Conservation (phyloP, 2,888 invertebrate genomes). For the Phytoseiulus persimilis region DNA sequence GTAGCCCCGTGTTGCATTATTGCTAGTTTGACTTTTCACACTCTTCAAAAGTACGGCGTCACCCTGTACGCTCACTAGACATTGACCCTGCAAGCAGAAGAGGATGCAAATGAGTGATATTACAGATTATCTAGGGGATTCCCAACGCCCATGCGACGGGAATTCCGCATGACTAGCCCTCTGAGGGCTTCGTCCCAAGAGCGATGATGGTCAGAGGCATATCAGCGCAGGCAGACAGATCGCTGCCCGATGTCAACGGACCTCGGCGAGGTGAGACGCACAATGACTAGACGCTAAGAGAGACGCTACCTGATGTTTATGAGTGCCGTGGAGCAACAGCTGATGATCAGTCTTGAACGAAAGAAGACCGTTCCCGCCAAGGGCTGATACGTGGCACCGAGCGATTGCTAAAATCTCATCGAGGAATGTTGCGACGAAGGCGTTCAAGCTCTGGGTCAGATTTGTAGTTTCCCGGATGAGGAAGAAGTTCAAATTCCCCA, state of each 20-base stretch:
- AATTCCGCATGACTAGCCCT: no score
- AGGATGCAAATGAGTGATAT: background rate
- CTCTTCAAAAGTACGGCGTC: conserved; percentile 62
- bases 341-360: conserved; percentile 87
- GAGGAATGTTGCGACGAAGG: conserved; percentile 86
- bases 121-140: no score
- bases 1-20: background rate
- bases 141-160: no score
- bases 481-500: conserved; percentile 85
- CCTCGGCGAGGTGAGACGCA: background rate
- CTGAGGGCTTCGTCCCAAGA: no score
- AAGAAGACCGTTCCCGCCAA: conserved; percentile 90
- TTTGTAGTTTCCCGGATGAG: conserved; percentile 90
- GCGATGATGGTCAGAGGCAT: background rate
- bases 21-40: background rate
- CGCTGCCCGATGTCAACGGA: background rate
- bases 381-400: conserved; percentile 79
- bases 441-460: conserved; percentile 82
- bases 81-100: conserved; percentile 69
- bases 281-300: background rate
- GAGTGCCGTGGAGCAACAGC: conserved; percentile 79
- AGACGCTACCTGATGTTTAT: conserved; percentile 79
- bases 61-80: conserved; percentile 86
- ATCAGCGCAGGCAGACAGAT: no score
- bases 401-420: conserved; percentile 87